phyloP scores from a whole-genome alignment of 2,113 vertebrate species.

The Coracopsis vasa region DNA sequence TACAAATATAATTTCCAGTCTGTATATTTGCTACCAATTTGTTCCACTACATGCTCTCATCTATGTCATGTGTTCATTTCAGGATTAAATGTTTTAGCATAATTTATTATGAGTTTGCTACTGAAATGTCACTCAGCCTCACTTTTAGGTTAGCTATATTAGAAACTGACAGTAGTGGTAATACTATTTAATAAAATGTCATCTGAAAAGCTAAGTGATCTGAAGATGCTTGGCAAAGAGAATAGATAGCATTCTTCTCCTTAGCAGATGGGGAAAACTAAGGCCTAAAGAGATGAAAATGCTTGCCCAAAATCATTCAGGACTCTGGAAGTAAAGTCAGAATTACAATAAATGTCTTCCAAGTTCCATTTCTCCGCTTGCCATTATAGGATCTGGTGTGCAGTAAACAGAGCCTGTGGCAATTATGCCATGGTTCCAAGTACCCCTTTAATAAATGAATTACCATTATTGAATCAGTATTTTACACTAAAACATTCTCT shows the following conservation, averaged over 20 bases:
- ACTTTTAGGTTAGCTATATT: not conserved
- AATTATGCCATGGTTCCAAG: not conserved
- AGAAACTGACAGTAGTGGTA: not conserved
- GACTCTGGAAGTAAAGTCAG: not conserved
- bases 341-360: not conserved
- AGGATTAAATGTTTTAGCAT: slow-evolving; percentile 14
- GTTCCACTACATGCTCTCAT: not conserved
- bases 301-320: not conserved
- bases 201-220: not conserved
- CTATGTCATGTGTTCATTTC: not conserved
- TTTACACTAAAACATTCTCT: not conserved
- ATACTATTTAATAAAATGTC: slow-evolving; percentile 25
- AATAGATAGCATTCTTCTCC: not conserved
- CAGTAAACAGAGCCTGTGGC: not conserved
- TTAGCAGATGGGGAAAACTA: not conserved
- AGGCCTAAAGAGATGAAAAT: not conserved
- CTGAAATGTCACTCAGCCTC: slow-evolving; percentile 21
- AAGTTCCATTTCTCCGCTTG: not conserved
- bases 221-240: not conserved
- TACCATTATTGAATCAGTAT: not conserved
- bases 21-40: slow-evolving; percentile 45
- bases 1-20: slow-evolving; percentile 18
- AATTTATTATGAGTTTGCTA: not conserved
- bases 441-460: not conserved
- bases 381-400: not conserved